These are phyloP conservation scores for Otocyon megalotis DNA, from an alignment of 2,113 vertebrate genomes.

Conservation along the genomic window DNA sequence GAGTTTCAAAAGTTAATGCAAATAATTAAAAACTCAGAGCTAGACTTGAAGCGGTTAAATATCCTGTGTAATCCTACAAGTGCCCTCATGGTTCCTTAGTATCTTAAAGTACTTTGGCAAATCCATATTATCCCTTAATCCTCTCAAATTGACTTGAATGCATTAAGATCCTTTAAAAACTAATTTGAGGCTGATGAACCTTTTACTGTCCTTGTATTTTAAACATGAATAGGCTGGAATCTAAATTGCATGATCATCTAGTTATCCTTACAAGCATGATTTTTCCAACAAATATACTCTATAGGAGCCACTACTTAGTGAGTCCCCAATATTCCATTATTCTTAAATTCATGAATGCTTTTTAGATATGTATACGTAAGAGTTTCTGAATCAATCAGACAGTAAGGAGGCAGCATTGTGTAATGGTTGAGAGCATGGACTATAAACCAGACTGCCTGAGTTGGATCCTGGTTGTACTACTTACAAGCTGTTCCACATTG, in stretches of 20 bases:
- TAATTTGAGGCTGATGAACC: conserved; percentile 47
- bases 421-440: background rate
- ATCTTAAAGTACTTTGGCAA: conserved; percentile 61
- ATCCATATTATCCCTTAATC: conserved; percentile 54
- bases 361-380: background rate
- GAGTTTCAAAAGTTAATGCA: conserved; percentile 51
- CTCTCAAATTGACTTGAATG: conserved; percentile 48
- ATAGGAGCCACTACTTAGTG: background rate
- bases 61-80: conserved; percentile 43
- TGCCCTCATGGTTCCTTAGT: background rate
- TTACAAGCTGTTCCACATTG: background rate
- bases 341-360: background rate
- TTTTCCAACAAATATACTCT: conserved; percentile 53
- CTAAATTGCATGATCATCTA: background rate
- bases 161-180: conserved; percentile 68
- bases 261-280: background rate
- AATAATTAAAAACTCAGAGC: conserved; percentile 25
- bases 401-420: background rate
- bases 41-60: conserved; percentile 38
- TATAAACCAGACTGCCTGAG: background rate
- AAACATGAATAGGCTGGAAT: background rate
- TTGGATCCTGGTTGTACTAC: background rate
- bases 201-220: conserved; percentile 46
- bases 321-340: background rate
- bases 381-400: background rate